Conservation (phyloP, 2,113 vertebrate genomes). For the Polyodon spathula region DNA sequence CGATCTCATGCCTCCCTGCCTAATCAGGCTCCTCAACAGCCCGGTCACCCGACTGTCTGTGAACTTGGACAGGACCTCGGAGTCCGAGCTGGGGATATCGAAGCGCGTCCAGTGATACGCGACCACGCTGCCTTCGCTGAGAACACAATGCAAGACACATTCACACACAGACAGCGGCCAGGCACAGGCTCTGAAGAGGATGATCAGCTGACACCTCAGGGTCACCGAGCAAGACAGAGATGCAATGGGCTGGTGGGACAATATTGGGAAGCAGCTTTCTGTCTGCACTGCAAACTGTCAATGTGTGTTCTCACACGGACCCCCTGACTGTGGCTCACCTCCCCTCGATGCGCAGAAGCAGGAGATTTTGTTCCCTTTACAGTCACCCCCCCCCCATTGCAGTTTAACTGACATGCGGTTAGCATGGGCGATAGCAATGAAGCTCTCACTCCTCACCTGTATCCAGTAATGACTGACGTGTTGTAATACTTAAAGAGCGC, state of each 20-base stretch:
- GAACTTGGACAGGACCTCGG: constrained; percentile 36
- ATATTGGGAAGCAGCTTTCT: too few relatives aligned
- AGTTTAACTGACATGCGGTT: too few relatives aligned
- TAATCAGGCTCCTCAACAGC: constrained; percentile 28
- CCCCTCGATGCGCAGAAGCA: too few relatives aligned
- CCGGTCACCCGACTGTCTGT: constrained; percentile 44
- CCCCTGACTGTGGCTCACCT: too few relatives aligned
- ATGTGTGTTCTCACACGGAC: too few relatives aligned
- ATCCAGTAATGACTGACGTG: constrained; percentile 48
- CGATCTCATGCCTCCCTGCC: not conserved
- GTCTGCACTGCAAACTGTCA: too few relatives aligned
- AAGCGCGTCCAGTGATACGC: constrained; percentile 59
- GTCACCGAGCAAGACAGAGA: too few relatives aligned
- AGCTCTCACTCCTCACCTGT: constrained; percentile 43
- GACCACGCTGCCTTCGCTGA: constrained; percentile 48
- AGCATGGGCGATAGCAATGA: not conserved
- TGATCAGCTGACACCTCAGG: too few relatives aligned
- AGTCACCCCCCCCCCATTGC: too few relatives aligned
- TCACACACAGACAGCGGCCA: not conserved
- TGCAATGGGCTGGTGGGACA: too few relatives aligned
- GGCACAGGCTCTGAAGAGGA: too few relatives aligned
- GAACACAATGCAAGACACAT: not conserved
- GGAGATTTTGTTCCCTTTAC: too few relatives aligned
- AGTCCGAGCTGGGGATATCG: constrained; percentile 36
- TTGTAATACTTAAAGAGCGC: constrained; percentile 48